Percentiles rank a stretch among this genome's conserved stretches.
Evolutionary conservation across 2,797 vertebrate species (phyloP).

Genomic region (Acrossocheilus wenchowensis): DNA sequence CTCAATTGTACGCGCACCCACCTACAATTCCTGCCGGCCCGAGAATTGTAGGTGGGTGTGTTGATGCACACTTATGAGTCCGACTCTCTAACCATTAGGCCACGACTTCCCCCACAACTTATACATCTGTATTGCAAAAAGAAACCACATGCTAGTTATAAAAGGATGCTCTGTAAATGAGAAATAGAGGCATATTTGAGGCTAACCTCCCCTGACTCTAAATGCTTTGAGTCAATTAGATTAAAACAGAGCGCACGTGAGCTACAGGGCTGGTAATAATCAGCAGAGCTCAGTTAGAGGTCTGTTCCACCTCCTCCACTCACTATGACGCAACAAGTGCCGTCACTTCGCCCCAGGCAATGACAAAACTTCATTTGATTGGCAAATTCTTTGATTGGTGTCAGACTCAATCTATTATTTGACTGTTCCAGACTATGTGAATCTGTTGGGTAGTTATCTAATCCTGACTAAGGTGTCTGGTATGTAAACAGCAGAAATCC

Average conservation of each 20-base stretch:
- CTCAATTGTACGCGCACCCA: too few species aligned
- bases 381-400: neutral
- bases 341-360: neutral
- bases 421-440: neutral
- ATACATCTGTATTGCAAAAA: slow-evolving; percentile 23
- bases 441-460: neutral
- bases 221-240: slow-evolving; percentile 54
- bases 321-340: neutral
- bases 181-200: slow-evolving; percentile 48
- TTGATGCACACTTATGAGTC: too few species aligned
- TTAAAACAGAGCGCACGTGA: slow-evolving; percentile 51
- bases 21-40: too few species aligned
- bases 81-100: too few species aligned
- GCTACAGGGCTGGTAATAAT: slow-evolving; percentile 10
- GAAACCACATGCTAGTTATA: slow-evolving; percentile 6
- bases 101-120: too few species aligned
- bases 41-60: too few species aligned
- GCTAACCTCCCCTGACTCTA: slow-evolving; percentile 50
- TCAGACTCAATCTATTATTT: neutral
- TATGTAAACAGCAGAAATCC: slow-evolving; percentile 4
- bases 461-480: slow-evolving; percentile 12
- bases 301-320: slow-evolving; percentile 4
- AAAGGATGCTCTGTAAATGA: slow-evolving; percentile 36
- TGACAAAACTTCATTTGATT: slow-evolving; percentile 27
- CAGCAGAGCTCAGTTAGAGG: slow-evolving; percentile 5